Evolutionary conservation across 2,113 vertebrate species (phyloP).

Genomic region (Rhea americana): DNA sequence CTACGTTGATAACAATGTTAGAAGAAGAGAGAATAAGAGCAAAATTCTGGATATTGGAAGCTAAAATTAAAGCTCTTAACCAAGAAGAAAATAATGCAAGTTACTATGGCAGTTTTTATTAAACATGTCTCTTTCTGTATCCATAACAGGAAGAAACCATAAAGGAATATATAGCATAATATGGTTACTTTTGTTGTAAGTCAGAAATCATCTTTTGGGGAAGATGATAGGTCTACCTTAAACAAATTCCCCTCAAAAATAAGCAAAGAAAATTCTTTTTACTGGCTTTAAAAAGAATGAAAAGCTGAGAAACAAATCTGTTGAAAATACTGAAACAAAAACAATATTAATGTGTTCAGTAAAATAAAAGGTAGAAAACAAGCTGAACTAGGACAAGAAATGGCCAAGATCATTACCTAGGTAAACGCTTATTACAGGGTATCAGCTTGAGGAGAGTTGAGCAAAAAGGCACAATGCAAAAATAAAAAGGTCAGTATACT

Average conservation of each 20-base stretch:
- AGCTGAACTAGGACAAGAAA: background rate
- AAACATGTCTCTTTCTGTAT: background rate
- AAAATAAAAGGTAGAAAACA: background rate
- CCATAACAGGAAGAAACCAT: background rate
- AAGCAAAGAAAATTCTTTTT: background rate
- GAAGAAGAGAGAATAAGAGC: background rate
- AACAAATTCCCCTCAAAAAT: background rate
- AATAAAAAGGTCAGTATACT: background rate
- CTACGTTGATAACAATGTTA: background rate
- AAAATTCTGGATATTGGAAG: background rate
- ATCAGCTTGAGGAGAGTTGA: background rate
- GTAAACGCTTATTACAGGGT: background rate
- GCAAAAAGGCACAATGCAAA: background rate
- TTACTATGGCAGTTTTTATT: background rate
- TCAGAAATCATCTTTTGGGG: background rate
- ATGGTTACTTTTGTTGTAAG: background rate
- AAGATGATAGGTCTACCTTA: background rate
- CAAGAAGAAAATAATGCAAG: background rate
- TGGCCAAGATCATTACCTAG: background rate
- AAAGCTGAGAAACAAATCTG: background rate
- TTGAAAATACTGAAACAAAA: background rate
- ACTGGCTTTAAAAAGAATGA: background rate
- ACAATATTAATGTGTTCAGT: background rate
- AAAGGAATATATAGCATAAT: background rate
- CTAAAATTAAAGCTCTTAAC: background rate